Evolutionary conservation across 2,888 invertebrate species (phyloP), one percentile per base, ranked within the genome.

Genomic region (Apoda limacodes): DNA sequence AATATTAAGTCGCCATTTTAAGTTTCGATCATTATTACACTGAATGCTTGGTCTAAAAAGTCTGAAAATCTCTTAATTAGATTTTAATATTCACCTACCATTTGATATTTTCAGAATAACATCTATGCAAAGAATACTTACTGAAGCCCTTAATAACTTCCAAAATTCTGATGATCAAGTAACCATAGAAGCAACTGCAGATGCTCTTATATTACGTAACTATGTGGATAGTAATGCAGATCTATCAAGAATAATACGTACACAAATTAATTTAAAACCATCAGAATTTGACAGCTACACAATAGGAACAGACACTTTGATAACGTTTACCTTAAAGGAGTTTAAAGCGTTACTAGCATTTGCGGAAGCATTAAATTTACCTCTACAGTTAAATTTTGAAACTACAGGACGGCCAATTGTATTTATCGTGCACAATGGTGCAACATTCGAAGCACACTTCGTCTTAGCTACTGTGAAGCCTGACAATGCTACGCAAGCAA

Each of bases 241-340:
- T 66, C 85, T 87, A 45, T 80, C 84, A 3, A 89, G 88, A 64
- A 83, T 87, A 33, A 88, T 92, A 56, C 82, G 90, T 40, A 92
- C 94, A 2, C 92, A 93, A 59, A 72, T 95, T 12, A 86, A 82
- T 32, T 67, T 95, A 15, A 87, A 86, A 40, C 75, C 85, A 3
- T 82, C 83, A 24, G 93, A 93, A 63, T 93, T 93, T 82, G 86
- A 86, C 36, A 75, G 80, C 28, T 93, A 87, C 52, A 66, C 62
- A 34, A 84, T 92, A 46, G 81, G 70, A 1, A 62, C 82, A 30
- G 88, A 89, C 46, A 85, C 89, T 1, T 83, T 84, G 12, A 85
- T 95, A 15, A 94, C 95, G 42, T 94, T 95, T 65, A 90, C 92
- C 40, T 69, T 95, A 29, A 93, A 91, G 62, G 94, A 95, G 55